Base-by-base conservation (phyloP, 2,113 vertebrate species). In the Rhizomys pruinosus region DNA sequence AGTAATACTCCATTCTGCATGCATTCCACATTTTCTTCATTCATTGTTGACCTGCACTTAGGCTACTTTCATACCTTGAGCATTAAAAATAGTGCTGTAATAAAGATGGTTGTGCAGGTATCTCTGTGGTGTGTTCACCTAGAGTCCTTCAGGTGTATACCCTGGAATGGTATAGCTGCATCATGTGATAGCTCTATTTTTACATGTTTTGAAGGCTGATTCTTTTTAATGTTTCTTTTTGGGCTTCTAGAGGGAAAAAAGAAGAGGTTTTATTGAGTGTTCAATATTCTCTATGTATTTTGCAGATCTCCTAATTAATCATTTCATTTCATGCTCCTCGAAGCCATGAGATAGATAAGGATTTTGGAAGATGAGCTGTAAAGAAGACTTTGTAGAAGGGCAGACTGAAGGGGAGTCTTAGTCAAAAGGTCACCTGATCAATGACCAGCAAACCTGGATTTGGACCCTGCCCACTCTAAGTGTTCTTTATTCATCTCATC, bases 201-300 rank as follows among this genome's bases (percentile, higher is more conserved):
- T 42, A 82, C 8, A 17, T 9, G 39, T 81, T 61, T 44, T 39
- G 64, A 82, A 27, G 42, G 25, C 5, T 64, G 72, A 72, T 44
- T 39, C 90, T 66, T 93, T 92, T 47, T 76, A 44, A 19, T 92
- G n/a, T 81, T 90, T 88, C 15, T 69, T 89, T 39, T 87, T 84
- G 63, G 39, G 77, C 44, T 91, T 92, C 39, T 68, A 25, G 69
- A 71, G 44, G 10, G 73, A 80, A 29, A 61, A 72, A 82, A 86
- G 76, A 73, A 89, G 47, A 89, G 20, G 9, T 95, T 84, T 25
- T 42, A 13, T 57, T 55, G 42, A 71, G 22, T 76, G 55, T 85
- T 94, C 73, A 61, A 23, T 74, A 90, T 61, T 16, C 59, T 55
- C 63, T 77, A 91, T 64, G 22, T 42, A 74, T 55, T 91, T 95